A percentile compares a stretch with the other conserved stretches of the same genome.
These are phyloP conservation scores for Hemibagrus guttatus DNA, from an alignment of 2,797 vertebrate genomes.

Conservation along the genomic window DNA sequence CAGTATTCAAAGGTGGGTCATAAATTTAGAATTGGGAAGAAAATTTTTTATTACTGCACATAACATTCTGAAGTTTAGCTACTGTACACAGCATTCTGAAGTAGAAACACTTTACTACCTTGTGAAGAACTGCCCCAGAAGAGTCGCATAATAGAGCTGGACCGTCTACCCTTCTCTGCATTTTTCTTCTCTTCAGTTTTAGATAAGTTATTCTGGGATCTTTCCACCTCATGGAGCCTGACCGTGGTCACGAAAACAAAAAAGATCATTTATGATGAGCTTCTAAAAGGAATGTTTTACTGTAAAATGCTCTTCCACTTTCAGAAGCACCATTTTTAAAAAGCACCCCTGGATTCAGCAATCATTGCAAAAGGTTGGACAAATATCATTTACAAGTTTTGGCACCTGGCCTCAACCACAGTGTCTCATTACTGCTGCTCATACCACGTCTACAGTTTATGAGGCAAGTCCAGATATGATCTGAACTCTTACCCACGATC, in stretches of 20 bases:
- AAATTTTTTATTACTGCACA: not conserved
- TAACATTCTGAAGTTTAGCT: not conserved
- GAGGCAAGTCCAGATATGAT: not conserved
- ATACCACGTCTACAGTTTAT: not conserved
- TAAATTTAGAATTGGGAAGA: not conserved
- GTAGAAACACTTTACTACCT: conserved; percentile 8
- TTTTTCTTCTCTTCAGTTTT: conserved; percentile 79
- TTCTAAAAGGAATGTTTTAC: not conserved
- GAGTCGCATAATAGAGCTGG: conserved; percentile 33
- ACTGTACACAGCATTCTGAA: not conserved
- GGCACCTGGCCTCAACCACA: not conserved
- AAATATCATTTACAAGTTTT: not conserved
- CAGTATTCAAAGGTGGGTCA: not conserved
- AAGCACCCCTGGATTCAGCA: not conserved
- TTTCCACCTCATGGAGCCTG: conserved; percentile 63
- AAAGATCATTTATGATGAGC: not conserved
- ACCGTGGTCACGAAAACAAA: conserved; percentile 21
- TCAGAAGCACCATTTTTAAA: not conserved
- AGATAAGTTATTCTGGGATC: conserved; percentile 67
- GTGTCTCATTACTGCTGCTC: not conserved
- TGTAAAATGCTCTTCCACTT: not conserved
- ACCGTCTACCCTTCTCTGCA: conserved; percentile 38
- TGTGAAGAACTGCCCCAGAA: conserved; percentile 42
- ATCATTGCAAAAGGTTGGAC: not conserved
- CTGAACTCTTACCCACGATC: conserved; percentile 62